Conservation (phyloP, 2,888 invertebrate species). For the Schrankia costaestrigalis region DNA sequence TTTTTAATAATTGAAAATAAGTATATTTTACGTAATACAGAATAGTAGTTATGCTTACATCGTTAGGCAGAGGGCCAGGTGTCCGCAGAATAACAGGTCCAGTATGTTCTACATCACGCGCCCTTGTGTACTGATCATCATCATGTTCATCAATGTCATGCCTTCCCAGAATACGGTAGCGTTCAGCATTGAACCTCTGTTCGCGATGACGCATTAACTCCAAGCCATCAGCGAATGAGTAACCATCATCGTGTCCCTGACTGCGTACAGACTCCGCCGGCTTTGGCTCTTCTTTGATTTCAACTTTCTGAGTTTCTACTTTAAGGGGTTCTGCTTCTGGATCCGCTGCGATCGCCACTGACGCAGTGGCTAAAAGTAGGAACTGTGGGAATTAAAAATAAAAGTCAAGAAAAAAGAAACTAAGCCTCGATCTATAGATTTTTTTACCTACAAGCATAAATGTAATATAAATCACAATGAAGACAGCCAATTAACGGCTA, state of each 20-base stretch:
- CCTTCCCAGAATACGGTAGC: neutral
- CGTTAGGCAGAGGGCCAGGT: constrained; percentile 26
- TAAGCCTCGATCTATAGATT: too few relatives aligned
- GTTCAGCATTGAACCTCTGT: constrained; percentile 1
- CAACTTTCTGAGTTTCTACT: neutral
- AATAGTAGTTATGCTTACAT: constrained; percentile 21
- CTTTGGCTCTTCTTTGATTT: constrained; percentile 6
- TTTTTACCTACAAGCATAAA: too few relatives aligned
- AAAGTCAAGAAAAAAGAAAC: constrained; percentile 5
- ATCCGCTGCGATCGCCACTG: constrained; percentile 17
- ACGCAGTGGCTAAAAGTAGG: constrained; percentile 26
- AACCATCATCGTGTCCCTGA: constrained; percentile 1
- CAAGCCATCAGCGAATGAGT: constrained; percentile 23
- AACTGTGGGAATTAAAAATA: too few relatives aligned
- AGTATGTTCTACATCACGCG: constrained; percentile 18
- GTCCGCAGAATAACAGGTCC: constrained; percentile 36
- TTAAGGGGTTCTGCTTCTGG: neutral
- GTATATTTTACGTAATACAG: neutral
- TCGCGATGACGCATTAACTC: constrained; percentile 29
- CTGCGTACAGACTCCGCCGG: constrained; percentile 18
- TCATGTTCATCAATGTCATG: constrained; percentile 4
- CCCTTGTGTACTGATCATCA: constrained; percentile 1
- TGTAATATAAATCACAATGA: too few relatives aligned
- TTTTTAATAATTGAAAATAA: neutral
- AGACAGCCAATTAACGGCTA: too few relatives aligned